A percentile compares a stretch with the other conserved stretches of the same genome.
These are phyloP conservation scores for Rotaria socialis DNA, from an alignment of 2,888 invertebrate genomes.

Conservation along the genomic window DNA sequence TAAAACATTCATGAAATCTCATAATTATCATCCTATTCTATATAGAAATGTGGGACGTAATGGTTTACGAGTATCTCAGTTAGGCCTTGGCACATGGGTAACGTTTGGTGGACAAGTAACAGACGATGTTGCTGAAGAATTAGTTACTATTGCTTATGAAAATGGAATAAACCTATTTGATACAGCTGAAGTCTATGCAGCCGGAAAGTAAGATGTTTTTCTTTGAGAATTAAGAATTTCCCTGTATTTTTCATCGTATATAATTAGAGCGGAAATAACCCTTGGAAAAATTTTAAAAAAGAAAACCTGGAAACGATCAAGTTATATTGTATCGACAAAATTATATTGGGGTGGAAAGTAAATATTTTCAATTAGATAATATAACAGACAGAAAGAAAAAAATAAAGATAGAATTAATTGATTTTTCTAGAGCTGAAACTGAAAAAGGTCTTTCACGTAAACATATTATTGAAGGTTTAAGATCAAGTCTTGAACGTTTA, in stretches of 20 bases:
- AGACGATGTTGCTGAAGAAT: conserved; percentile 73
- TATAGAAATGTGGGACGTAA: conserved; percentile 84
- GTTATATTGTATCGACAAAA: conserved; percentile 84
- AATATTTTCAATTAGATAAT: neutral
- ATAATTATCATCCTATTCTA: neutral
- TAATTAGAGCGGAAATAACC: conserved; percentile 70
- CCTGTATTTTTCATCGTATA: neutral
- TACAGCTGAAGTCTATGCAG: conserved; percentile 76
- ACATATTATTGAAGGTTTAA: conserved; percentile 79
- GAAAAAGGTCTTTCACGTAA: conserved; percentile 89
- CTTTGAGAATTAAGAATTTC: neutral
- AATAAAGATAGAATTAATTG: conserved; percentile 49
- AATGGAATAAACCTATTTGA: conserved; percentile 94
- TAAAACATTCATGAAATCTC: no score
- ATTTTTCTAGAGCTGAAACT: conserved; percentile 67
- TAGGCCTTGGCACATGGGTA: conserved; percentile 88
- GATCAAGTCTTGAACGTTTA: conserved; percentile 77
- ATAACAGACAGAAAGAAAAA: no score
- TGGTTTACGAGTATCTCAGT: conserved; percentile 85
- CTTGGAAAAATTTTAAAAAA: conserved; percentile 83
- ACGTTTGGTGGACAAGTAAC: conserved; percentile 68
- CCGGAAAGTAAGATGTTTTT: conserved; percentile 62
- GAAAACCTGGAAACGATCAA: conserved; percentile 71
- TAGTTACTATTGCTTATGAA: conserved; percentile 84
- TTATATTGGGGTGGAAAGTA: conserved; percentile 65